A percentile compares a stretch with the other conserved stretches of the same genome.
These are phyloP conservation scores for Microplitis deprimator DNA, from an alignment of 2,888 invertebrate species.

Conservation along the genomic window DNA sequence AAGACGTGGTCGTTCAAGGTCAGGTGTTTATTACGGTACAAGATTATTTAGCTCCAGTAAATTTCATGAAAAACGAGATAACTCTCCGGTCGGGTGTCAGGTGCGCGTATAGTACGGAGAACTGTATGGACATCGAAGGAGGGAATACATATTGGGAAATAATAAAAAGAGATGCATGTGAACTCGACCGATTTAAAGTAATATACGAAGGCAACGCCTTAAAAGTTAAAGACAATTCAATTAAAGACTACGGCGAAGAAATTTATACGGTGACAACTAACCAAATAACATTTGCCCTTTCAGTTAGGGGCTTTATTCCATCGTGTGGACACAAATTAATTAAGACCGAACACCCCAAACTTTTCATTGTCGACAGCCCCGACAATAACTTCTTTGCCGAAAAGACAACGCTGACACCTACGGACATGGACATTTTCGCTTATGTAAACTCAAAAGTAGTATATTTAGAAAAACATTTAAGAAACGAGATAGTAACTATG, in stretches of 20 bases:
- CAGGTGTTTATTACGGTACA: conserved; percentile 24
- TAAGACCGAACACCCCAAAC: no score
- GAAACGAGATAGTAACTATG: conserved; percentile 37
- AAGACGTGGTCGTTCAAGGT: conserved; percentile 31
- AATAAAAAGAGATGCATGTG: conserved; percentile 4
- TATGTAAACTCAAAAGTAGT: conserved; percentile 51
- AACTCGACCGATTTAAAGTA: conserved; percentile 4
- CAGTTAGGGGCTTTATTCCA: conserved; percentile 3
- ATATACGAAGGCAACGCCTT: conserved; percentile 29
- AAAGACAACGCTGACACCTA: background rate
- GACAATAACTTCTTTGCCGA: conserved; percentile 13
- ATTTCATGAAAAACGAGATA: conserved; percentile 34
- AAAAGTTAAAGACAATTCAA: conserved; percentile 18
- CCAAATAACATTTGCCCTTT: conserved; percentile 42
- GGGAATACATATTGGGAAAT: conserved; percentile 41
- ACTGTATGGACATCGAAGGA: conserved; percentile 37
- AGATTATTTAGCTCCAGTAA: conserved; percentile 22
- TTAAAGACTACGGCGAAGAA: conserved; percentile 4
- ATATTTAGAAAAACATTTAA: conserved; percentile 49
- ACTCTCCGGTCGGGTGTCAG: conserved; percentile 36
- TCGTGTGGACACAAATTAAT: conserved; percentile 42
- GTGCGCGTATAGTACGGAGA: conserved; percentile 26
- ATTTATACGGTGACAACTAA: conserved; percentile 25
- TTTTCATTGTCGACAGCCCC: no score
- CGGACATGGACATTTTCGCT: conserved; percentile 35